Evolutionary conservation across 1,140 invertebrate genomes (phyloP).

Genomic region (Parapsyche elsis): DNA sequence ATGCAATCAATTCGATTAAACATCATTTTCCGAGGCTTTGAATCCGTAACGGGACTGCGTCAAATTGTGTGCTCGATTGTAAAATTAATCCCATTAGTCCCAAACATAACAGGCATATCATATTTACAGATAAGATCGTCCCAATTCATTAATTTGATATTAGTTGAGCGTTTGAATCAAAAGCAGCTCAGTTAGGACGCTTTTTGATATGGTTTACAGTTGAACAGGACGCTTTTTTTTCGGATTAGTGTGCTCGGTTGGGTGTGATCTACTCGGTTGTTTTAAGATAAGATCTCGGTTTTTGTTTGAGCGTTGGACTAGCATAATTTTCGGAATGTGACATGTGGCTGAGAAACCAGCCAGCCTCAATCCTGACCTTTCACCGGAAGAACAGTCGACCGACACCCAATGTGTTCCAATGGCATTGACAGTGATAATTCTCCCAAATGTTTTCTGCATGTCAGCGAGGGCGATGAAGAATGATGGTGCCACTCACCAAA

Average conservation of each 20-base stretch:
- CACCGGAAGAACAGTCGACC: slow-evolving; percentile 32
- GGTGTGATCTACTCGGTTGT: not conserved
- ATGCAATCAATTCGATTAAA: too few relatives aligned
- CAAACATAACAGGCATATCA: too few relatives aligned
- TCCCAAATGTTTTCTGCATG: not conserved
- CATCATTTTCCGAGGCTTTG: too few relatives aligned
- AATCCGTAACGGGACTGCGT: too few relatives aligned
- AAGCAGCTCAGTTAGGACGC: too few relatives aligned
- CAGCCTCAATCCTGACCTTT: slow-evolving; percentile 40
- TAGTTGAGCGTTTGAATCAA: too few relatives aligned
- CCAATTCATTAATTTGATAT: too few relatives aligned
- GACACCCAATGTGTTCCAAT: slow-evolving; percentile 23
- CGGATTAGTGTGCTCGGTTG: not conserved
- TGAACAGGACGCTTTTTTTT: not conserved
- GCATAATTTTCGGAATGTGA: slow-evolving; percentile 30
- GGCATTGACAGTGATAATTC: slow-evolving; percentile 35
- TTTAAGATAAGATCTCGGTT: not conserved
- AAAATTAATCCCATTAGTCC: too few relatives aligned
- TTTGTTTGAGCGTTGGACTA: not conserved
- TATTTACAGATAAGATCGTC: too few relatives aligned
- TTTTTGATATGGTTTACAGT: not conserved
- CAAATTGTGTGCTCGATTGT: too few relatives aligned
- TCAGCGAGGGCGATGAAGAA: not conserved
- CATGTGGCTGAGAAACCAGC: slow-evolving; percentile 32
- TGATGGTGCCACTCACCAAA: not conserved